Conservation (phyloP, 2,113 vertebrate genomes). For the Syngnathus scovelli region DNA sequence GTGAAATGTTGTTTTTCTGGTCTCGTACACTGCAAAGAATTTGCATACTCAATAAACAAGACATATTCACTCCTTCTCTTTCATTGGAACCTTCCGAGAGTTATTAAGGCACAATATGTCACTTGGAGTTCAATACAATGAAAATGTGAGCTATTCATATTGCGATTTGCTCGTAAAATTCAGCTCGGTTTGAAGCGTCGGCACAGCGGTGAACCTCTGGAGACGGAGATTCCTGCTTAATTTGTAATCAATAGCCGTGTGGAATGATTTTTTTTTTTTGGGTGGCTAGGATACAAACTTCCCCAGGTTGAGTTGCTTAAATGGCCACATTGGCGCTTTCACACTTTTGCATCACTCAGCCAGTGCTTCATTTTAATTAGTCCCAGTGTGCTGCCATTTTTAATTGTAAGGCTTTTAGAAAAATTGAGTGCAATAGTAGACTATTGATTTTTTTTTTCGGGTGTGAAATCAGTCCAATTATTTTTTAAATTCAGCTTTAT, state of each 20-base stretch:
- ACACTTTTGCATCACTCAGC: constrained; percentile 50
- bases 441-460: too few species aligned
- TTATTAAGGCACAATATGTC: background rate
- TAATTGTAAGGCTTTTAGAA: background rate
- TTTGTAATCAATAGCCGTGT: background rate
- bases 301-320: constrained; percentile 10
- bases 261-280: background rate
- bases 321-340: constrained; percentile 36
- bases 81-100: background rate
- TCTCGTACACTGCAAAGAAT: background rate
- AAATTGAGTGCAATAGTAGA: too few species aligned
- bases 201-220: constrained; percentile 18
- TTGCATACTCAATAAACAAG: background rate
- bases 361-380: constrained; percentile 15
- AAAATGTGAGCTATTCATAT: background rate
- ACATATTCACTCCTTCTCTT: background rate
- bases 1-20: background rate
- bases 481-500: too few species aligned
- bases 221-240: background rate
- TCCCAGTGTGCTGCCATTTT: constrained; percentile 9
- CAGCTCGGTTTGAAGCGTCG: constrained; percentile 38
- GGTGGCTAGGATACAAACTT: constrained; percentile 10
- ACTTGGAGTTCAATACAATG: background rate
- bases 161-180: background rate
- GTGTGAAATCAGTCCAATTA: too few species aligned